Conservation (phyloP, 2,113 vertebrate species). For the Charadrius vociferus region DNA sequence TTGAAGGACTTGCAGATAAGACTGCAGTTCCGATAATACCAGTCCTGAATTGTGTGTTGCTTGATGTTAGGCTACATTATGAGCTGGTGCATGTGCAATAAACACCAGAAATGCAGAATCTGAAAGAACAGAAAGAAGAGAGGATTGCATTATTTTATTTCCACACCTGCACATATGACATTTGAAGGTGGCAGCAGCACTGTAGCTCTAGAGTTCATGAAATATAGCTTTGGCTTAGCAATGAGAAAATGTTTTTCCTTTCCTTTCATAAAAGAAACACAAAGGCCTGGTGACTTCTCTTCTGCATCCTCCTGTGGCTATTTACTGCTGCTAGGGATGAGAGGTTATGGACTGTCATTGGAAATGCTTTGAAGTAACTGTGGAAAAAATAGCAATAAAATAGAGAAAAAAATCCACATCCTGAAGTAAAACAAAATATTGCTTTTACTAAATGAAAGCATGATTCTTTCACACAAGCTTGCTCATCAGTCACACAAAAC, state of each 20-base stretch:
- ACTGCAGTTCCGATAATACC: neutral
- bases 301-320: neutral
- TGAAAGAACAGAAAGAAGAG: neutral
- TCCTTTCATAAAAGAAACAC: neutral
- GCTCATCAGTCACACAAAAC: neutral
- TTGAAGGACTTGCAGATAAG: neutral
- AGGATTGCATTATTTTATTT: neutral
- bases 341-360: neutral
- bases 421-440: neutral
- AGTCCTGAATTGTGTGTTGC: neutral
- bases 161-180: neutral
- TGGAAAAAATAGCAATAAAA: neutral
- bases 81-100: accelerated
- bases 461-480: neutral
- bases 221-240: neutral
- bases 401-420: neutral
- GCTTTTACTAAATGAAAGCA: neutral
- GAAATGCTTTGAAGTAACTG: neutral
- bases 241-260: neutral
- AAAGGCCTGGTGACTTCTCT: neutral
- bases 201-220: neutral
- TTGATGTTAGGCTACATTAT: neutral
- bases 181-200: neutral
- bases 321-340: neutral
- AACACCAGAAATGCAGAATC: neutral